Base-by-base conservation (phyloP, 2,113 vertebrate genomes). In the Cyanistes caeruleus region DNA sequence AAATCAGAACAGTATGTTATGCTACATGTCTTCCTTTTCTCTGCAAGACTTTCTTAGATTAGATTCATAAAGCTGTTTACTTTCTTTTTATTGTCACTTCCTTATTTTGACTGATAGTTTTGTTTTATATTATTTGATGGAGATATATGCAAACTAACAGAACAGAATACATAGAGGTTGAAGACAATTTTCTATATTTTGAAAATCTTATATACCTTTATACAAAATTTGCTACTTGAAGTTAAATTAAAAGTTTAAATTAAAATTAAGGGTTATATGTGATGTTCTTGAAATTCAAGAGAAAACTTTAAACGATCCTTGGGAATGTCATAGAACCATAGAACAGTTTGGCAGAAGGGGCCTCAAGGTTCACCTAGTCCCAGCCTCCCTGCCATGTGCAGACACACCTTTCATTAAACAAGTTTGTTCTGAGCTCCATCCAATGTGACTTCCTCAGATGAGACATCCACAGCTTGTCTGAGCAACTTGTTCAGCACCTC, bases 321-420 rank as follows among this genome's bases (percentile, higher is more conserved):
- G 9, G 12, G 13, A 80, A 49, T 23, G 7, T 60, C 39, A 39
- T 3, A n/a, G 28, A 67, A 53, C 39, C 24, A 30, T 5, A 13
- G 39, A n/a, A 53, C 41, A 13, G 16, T 75, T 82, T 83, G 25
- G 16, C 25, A 52, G 53, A 60, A 68, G 17, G 5, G 16, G 41
- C 11, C 13, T 75, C 37, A 22, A 46, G 37, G 39, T 60, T 46
- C 13, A 39, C 20, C 5, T 52, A 24, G 15, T 33, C 59, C 9
- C 28, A 67, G 5, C 1, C 1, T 3, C 10, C 3, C 13, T 41
- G 24, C 13, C 19, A 7, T n/a, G 28, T 20, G 7, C 39, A 75
- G 20, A 23, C 23, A 18, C 18, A 31, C 6, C 21, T 68, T 62
- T n/a, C 24, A 35, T 17, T 41, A 75, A 16, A 39, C 6, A 30